Base-by-base conservation (phyloP, 2,797 vertebrate species). In the Sibirionetta formosa region DNA sequence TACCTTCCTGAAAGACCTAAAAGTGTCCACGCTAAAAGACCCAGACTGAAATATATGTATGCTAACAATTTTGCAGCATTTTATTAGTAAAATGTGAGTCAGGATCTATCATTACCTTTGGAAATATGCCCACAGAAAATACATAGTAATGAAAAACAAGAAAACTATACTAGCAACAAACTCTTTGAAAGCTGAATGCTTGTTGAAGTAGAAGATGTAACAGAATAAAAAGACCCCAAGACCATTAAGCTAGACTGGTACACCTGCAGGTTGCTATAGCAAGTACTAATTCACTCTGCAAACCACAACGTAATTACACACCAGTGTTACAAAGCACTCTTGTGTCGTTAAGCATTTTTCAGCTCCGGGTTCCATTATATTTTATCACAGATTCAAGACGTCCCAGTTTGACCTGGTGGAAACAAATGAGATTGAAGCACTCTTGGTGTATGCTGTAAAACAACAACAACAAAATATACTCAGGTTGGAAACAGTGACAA, bases 201-300 rank as follows among this genome's bases (percentile, higher is more conserved):
- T 78, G 54, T 72, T 83, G 36, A 80, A 92, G 14, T 31, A 61
- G 50, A 42, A 78, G 57, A 65, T 61, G 29, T 14, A 86, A 68
- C 61, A 95, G 40, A 79, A 23, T 46, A 72, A 44, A 40, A 68
- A 31, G 51, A 58, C 40, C 69, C 63, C 69, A 57, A 33, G 75
- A 56, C 29, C 31, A 83, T 88, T 75, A 83, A 75, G 33, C 20
- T 69, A 63, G 69, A 76, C 42, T 22, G 31, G 11, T 69, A 24
- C 61, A 85, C 31, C 79, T 69, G 54, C 53, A 93, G 65, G n/a
- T 83, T 93, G 54, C 84, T 65, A 57, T 24, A 92, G 69, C 57
- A 85, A 87, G 48, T 8, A 24, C 42, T 70, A 60, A 44, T 64
- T 89, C 57, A 33, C 71, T 70, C 31, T 3, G 53, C 31, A 80